These are phyloP conservation scores for Drosophila malerkotliana DNA, from an alignment of 1,140 invertebrate genomes.

Conservation along the genomic window DNA sequence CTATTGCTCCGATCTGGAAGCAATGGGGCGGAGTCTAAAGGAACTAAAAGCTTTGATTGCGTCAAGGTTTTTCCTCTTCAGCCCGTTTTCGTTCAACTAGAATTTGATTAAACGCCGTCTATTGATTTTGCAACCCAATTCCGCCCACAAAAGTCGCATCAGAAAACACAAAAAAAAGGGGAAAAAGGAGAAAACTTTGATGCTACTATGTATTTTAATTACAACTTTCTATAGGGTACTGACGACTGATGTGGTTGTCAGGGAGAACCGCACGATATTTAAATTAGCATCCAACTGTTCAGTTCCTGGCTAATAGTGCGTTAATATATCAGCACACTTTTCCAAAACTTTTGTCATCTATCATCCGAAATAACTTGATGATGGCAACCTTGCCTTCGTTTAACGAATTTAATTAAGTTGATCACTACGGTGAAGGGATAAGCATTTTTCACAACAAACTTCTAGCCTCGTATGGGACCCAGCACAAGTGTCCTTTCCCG, in stretches of 20 bases:
- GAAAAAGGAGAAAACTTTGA: conserved; percentile 52
- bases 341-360: conserved; percentile 32
- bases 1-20: conserved; percentile 28
- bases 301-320: conserved; percentile 52
- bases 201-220: conserved; percentile 71
- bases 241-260: conserved; percentile 33
- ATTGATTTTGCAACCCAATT: conserved; percentile 64
- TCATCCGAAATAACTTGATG: conserved; percentile 55
- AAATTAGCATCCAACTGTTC: conserved; percentile 62
- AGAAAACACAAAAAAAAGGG: too few species aligned
- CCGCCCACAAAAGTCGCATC: conserved; percentile 52
- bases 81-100: conserved; percentile 56
- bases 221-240: conserved; percentile 51
- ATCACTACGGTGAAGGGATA: conserved; percentile 62
- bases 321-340: conserved; percentile 28
- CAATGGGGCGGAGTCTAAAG: conserved; percentile 25
- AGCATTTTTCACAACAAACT: conserved; percentile 66
- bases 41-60: conserved; percentile 57
- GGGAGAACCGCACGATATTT: conserved; percentile 61
- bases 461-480: conserved; percentile 7
- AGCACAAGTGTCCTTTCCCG: conserved; percentile 29
- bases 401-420: conserved; percentile 79
- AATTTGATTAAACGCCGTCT: conserved; percentile 75
- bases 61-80: conserved; percentile 44
- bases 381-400: conserved; percentile 20